A percentile compares a stretch with the other conserved stretches of the same genome.
Conservation (phyloP, 2,888 invertebrate species). For the Eugnorisma glareosa region DNA sequence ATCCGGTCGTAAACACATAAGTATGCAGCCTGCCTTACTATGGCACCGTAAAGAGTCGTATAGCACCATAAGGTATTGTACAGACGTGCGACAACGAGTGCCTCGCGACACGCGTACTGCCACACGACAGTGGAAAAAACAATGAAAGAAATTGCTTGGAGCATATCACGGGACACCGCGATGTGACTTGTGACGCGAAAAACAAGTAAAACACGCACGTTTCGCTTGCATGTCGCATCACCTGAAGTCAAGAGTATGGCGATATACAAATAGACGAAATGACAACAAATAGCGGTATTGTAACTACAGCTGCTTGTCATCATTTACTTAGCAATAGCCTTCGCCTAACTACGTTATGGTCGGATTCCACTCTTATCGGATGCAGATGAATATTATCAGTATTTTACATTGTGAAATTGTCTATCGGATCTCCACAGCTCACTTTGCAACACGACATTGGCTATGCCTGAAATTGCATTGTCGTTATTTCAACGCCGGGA, state of each 20-base stretch:
- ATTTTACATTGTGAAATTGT: background rate
- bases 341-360: too few relatives aligned
- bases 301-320: background rate
- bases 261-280: background rate
- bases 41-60: slow-evolving; percentile 17
- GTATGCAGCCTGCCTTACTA: slow-evolving; percentile 48
- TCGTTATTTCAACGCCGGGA: background rate
- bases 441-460: background rate
- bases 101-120: background rate
- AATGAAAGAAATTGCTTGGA: background rate
- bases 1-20: slow-evolving; percentile 55
- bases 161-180: background rate
- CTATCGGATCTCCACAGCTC: background rate
- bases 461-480: background rate
- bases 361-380: background rate
- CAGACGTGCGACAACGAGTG: slow-evolving; percentile 4
- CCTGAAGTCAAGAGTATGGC: background rate
- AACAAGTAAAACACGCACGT: background rate
- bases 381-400: background rate
- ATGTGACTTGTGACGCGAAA: background rate
- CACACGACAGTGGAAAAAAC: too few relatives aligned
- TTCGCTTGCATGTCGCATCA: background rate
- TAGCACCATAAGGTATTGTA: background rate
- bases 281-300: background rate
- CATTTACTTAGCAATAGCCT: background rate